Percentiles rank a stretch among this genome's conserved stretches.
Conservation (phyloP, 1,140 invertebrate genomes). For the Zaprionus gabonicus region DNA sequence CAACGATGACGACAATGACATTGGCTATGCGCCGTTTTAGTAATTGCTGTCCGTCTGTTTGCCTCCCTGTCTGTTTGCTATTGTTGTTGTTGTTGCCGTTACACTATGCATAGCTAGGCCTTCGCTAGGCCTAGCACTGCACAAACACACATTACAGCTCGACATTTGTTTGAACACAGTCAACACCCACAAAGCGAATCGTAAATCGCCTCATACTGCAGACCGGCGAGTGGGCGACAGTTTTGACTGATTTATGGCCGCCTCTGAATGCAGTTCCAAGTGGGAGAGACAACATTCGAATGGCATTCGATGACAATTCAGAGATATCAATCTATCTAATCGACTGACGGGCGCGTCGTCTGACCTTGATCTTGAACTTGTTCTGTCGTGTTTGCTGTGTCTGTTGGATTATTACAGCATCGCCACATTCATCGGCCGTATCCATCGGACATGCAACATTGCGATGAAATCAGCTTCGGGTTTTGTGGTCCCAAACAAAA, state of each 20-base stretch:
- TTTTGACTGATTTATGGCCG: conserved; percentile 73
- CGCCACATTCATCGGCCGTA: conserved; percentile 16
- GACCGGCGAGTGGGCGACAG: conserved; percentile 51
- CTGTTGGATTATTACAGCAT: conserved; percentile 54
- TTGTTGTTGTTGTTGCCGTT: background rate
- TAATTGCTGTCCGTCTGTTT: conserved; percentile 31
- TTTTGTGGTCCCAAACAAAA: conserved; percentile 39
- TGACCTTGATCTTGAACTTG: conserved; percentile 79
- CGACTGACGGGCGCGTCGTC: conserved; percentile 12
- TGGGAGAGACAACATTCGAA: conserved; percentile 53
- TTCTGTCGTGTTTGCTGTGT: conserved; percentile 16
- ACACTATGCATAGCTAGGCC: background rate
- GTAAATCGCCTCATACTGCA: conserved; percentile 35
- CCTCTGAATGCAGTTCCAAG: conserved; percentile 64
- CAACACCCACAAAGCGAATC: conserved; percentile 46
- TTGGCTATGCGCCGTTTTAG: conserved; percentile 47
- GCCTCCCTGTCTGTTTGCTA: background rate
- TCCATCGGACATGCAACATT: conserved; percentile 19
- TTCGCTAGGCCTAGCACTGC: conserved; percentile 14
- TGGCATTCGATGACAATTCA: conserved; percentile 48
- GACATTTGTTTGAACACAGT: conserved; percentile 57
- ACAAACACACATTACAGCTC: conserved; percentile 43
- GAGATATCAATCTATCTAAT: conserved; percentile 52
- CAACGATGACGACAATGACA: conserved; percentile 70
- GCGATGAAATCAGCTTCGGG: conserved; percentile 41